Conservation (phyloP, 2,888 invertebrate species). For the Orthosia cruda region DNA sequence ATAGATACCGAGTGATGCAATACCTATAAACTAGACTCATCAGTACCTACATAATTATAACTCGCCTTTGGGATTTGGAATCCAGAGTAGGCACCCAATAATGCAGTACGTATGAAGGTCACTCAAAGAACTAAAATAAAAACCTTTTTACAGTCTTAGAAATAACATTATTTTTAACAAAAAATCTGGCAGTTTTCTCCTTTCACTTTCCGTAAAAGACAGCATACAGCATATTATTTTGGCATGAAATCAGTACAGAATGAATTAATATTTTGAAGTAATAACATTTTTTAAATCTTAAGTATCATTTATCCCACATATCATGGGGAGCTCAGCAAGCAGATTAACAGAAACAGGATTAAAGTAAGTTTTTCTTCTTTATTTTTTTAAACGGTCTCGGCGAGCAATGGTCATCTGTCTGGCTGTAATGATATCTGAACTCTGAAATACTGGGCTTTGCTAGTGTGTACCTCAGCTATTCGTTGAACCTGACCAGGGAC, state of each 20-base stretch:
- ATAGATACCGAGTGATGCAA: too few relatives aligned
- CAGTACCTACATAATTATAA: too few relatives aligned
- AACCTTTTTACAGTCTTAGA: slow-evolving; percentile 27
- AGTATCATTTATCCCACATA: slow-evolving; percentile 4
- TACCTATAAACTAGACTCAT: too few relatives aligned
- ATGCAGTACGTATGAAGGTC: too few relatives aligned
- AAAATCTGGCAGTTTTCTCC: slow-evolving; percentile 11
- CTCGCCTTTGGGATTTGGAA: too few relatives aligned
- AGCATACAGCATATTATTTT: slow-evolving; percentile 18
- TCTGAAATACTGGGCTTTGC: neutral
- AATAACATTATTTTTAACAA: neutral
- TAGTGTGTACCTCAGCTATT: too few relatives aligned
- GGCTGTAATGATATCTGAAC: neutral
- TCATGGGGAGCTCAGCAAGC: slow-evolving; percentile 56
- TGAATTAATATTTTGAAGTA: slow-evolving; percentile 9
- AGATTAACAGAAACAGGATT: slow-evolving; percentile 46
- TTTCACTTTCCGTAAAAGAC: slow-evolving; percentile 7
- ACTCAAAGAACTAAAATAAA: too few relatives aligned
- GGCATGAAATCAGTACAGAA: slow-evolving; percentile 21
- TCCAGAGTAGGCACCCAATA: too few relatives aligned
- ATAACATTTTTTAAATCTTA: slow-evolving; percentile 25
- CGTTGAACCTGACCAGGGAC: neutral
- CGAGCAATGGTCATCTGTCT: neutral
- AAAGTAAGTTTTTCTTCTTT: slow-evolving; percentile 41
- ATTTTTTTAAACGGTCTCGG: neutral